Base-by-base conservation (phyloP, 2,797 vertebrate genomes). In the Squalus acanthias region DNA sequence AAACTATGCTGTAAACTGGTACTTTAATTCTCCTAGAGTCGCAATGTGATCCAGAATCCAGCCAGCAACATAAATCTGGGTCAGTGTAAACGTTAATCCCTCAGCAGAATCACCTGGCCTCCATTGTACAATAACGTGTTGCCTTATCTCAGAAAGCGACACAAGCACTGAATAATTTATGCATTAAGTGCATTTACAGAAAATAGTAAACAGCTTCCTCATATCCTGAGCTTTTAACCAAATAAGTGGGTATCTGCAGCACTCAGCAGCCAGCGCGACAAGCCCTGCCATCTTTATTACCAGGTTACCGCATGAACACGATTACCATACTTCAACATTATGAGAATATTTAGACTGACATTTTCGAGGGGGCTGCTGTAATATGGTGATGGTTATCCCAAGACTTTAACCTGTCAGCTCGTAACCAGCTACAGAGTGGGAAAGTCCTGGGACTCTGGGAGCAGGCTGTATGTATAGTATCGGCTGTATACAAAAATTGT, bases 81-180 rank as follows among this genome's bases (percentile, higher is more conserved):
- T 76, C 26, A 76, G 53, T 72, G 39, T 33, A 76, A 67, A 93
- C 8, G 20, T 69, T 10, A 93, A 69, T 46, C 70, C 26, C 70
- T 74, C 33, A 95, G 22, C 4, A 65, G 63, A 93, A 93, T 93
- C 67, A 70, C 92, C 92, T 95, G 39, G 39, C 65, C 57, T 95
- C 94, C 67, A 72, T n/a, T 26, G 50, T 95, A 60, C 70, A 53
- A 50, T 53, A 50, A 74, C 24, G 22, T 57, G 4, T 13, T 50
- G n/a, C 93, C n/a, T 63, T 50, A 88, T 39, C 63, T 67, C 33
- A 95, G 89, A 92, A 65, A 46, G 65, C 9, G 69, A 53, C 69
- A 95, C 94, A 74, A 74, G 0, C 46, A 74, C 46, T 95, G 69
- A 95, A 95, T 95, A 95, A 95, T 95, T 95, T 26, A 95, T 95